A percentile compares a stretch with the other conserved stretches of the same genome.
These are phyloP conservation scores for Thera obeliscata DNA, from an alignment of 2,888 invertebrate genomes.

Conservation along the genomic window DNA sequence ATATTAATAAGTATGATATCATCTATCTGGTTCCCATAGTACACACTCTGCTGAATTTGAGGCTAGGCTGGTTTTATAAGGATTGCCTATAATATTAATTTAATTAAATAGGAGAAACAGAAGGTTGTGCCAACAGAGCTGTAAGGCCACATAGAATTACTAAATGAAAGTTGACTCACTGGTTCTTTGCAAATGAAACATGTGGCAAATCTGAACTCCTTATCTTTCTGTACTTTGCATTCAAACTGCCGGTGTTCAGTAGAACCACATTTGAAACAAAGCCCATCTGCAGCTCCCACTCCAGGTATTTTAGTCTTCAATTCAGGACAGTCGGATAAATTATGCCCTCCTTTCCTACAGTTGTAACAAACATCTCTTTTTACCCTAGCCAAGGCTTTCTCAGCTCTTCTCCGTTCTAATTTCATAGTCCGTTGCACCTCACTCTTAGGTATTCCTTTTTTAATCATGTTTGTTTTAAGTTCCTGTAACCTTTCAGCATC, in stretches of 20 bases:
- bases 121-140: too few relatives aligned
- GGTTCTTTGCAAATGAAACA: conserved; percentile 95
- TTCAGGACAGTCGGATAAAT: conserved; percentile 92
- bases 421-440: conserved; percentile 88
- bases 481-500: conserved; percentile 87
- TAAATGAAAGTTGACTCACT: conserved; percentile 52
- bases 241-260: conserved; percentile 92
- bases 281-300: conserved; percentile 83
- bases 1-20: too few relatives aligned
- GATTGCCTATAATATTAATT: too few relatives aligned
- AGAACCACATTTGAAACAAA: conserved; percentile 96
- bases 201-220: conserved; percentile 91
- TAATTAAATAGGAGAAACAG: too few relatives aligned
- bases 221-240: conserved; percentile 87
- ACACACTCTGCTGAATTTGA: too few relatives aligned
- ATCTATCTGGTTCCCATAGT: too few relatives aligned
- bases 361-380: conserved; percentile 91
- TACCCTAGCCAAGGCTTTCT: conserved; percentile 87
- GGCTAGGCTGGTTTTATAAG: too few relatives aligned
- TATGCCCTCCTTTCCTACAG: conserved; percentile 91
- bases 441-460: conserved; percentile 87
- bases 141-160: too few relatives aligned
- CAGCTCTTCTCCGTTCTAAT: conserved; percentile 88
- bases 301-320: conserved; percentile 81
- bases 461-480: conserved; percentile 86